phyloP scores from a whole-genome alignment of 2,888 invertebrate species.

The Cyclophora albipunctata region DNA sequence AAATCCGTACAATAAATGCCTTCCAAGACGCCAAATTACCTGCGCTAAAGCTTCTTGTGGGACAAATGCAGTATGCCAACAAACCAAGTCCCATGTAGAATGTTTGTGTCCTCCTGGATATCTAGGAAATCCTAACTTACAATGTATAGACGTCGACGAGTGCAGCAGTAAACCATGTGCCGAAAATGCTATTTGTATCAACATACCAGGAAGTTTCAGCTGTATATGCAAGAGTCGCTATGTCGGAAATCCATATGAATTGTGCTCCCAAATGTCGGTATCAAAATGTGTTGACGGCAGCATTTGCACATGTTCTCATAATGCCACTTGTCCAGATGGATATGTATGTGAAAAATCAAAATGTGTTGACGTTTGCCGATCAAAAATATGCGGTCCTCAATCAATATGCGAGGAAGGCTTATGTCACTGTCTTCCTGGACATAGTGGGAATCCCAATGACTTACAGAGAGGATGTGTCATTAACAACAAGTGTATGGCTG shows the following conservation, averaged over 20 bases:
- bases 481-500: constrained; percentile 85
- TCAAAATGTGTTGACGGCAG: constrained; percentile 81
- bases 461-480: constrained; percentile 80
- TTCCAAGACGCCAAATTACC: constrained; percentile 79
- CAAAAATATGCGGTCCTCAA: constrained; percentile 85
- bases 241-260: constrained; percentile 90
- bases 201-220: constrained; percentile 90
- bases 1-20: constrained; percentile 90
- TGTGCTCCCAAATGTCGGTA: constrained; percentile 83
- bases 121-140: constrained; percentile 90
- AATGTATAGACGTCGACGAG: constrained; percentile 89
- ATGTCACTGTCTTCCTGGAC: constrained; percentile 87
- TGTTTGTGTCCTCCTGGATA: constrained; percentile 90
- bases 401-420: constrained; percentile 86
- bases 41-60: constrained; percentile 86
- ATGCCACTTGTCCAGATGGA: constrained; percentile 84
- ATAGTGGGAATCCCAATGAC: constrained; percentile 84
- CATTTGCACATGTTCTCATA: constrained; percentile 81
- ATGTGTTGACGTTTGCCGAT: constrained; percentile 86
- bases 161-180: constrained; percentile 87
- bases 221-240: constrained; percentile 90
- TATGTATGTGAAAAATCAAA: constrained; percentile 82
- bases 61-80: constrained; percentile 84
- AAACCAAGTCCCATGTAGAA: constrained; percentile 82
- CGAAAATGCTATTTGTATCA: constrained; percentile 90